These are phyloP conservation scores for Monochamus alternatus DNA, from an alignment of 2,888 invertebrate genomes.

Conservation along the genomic window DNA sequence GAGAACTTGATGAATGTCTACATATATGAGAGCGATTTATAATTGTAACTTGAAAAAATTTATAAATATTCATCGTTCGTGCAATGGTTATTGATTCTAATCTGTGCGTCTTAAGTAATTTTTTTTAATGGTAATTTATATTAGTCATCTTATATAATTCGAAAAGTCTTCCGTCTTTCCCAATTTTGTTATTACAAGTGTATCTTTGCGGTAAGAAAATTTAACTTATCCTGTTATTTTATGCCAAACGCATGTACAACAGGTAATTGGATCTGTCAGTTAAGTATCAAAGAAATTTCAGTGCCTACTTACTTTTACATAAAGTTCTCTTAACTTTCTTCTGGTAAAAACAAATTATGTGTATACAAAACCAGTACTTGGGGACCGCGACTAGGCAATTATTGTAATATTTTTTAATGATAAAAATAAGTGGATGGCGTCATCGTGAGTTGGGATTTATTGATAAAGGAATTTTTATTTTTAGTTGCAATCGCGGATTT, in stretches of 20 bases:
- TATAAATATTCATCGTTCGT: constrained; percentile 1
- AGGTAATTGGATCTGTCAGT: neutral
- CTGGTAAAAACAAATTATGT: neutral
- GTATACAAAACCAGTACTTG: too few species aligned
- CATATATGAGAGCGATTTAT: neutral
- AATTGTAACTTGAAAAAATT: neutral
- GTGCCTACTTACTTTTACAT: neutral
- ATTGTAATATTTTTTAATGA: too few species aligned
- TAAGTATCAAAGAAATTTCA: neutral
- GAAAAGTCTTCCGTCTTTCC: neutral
- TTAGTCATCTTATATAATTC: neutral
- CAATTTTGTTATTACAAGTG: neutral
- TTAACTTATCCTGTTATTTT: neutral
- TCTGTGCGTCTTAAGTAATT: neutral
- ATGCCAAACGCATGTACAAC: neutral
- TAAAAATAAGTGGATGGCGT: too few species aligned
- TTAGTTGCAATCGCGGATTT: too few species aligned
- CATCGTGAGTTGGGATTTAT: too few species aligned
- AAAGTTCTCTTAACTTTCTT: neutral
- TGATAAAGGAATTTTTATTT: too few species aligned
- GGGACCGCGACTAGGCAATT: too few species aligned
- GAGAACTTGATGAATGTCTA: neutral
- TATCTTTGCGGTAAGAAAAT: neutral
- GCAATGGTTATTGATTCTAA: neutral
- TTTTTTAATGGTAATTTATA: neutral